Conservation (phyloP, 2,797 vertebrate species). For the Syngnathus rostellatus region DNA sequence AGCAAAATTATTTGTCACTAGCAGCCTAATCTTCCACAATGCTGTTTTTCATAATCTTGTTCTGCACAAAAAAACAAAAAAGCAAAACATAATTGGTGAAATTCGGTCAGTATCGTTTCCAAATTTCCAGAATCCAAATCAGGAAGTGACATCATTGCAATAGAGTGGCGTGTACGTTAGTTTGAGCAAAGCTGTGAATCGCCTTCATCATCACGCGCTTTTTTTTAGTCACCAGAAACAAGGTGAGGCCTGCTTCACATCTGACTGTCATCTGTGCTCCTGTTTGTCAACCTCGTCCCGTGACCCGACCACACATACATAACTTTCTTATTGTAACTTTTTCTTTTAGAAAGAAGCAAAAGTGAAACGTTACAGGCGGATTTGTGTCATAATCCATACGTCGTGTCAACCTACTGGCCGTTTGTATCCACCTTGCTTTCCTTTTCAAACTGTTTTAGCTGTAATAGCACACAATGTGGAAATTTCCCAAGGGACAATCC, state of each 20-base stretch:
- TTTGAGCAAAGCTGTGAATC: constrained; percentile 21
- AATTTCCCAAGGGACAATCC: no score
- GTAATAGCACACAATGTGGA: no score
- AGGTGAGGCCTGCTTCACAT: constrained; percentile 19
- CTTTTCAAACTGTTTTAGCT: no score
- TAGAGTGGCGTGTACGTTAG: background rate
- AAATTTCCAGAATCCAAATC: background rate
- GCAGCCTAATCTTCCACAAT: no score
- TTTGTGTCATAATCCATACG: no score
- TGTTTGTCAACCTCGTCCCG: constrained; percentile 24
- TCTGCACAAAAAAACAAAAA: background rate
- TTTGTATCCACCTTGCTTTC: no score
- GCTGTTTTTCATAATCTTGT: background rate
- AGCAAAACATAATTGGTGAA: background rate
- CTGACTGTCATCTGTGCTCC: constrained; percentile 36
- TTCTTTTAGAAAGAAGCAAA: background rate
- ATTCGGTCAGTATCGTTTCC: background rate
- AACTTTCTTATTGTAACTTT: background rate
- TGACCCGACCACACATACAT: background rate
- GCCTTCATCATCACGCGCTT: constrained; percentile 17
- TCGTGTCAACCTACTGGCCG: no score
- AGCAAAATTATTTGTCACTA: no score
- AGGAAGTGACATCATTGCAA: background rate
- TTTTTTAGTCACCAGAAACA: constrained; percentile 16
- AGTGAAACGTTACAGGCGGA: no score